phyloP scores from a whole-genome alignment of 2,797 vertebrate species.

The Alectoris magna region DNA sequence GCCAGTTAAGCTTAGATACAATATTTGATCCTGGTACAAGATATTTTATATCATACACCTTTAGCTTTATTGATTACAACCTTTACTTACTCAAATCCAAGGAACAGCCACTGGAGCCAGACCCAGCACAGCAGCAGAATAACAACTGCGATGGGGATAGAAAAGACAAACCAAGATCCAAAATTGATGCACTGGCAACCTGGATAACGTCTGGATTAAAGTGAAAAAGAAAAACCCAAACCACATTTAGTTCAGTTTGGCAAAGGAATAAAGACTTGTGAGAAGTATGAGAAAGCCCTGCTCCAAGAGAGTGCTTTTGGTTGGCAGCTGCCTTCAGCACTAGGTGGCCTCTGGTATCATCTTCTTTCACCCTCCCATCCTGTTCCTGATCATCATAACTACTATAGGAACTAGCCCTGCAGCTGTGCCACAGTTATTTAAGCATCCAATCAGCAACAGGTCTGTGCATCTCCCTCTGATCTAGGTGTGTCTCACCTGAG shows the following conservation, averaged over 20 bases:
- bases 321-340: background rate
- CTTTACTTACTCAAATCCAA: conserved; percentile 90
- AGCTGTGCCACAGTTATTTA: background rate
- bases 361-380: background rate
- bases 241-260: background rate
- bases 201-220: conserved; percentile 85
- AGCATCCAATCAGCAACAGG: background rate
- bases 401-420: background rate
- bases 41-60: background rate
- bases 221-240: background rate
- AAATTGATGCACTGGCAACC: conserved; percentile 88
- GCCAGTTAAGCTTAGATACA: background rate
- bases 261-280: background rate
- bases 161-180: conserved; percentile 91
- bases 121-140: conserved; percentile 89
- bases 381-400: background rate
- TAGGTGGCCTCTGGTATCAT: background rate
- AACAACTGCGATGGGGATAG: conserved; percentile 85
- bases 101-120: conserved; percentile 92
- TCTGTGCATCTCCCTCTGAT: background rate
- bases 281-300: background rate
- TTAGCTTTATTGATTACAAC: background rate
- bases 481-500: background rate
- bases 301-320: background rate
- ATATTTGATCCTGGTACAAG: background rate